phyloP scores from a whole-genome alignment of 2,888 invertebrate genomes.

The Eupithecia centaureata region DNA sequence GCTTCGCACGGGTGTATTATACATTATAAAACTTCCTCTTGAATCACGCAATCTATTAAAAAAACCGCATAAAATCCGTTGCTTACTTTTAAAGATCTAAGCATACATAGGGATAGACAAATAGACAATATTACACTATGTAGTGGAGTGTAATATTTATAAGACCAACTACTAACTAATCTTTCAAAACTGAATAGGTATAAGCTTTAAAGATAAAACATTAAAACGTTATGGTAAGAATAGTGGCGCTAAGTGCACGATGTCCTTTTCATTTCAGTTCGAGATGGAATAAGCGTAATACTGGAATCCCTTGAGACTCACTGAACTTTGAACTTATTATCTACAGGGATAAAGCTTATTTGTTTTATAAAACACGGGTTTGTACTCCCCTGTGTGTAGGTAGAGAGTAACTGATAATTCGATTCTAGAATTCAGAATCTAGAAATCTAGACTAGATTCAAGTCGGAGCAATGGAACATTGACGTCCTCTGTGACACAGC shows the following conservation, averaged over 20 bases:
- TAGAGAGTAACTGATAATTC: background rate
- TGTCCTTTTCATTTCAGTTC: background rate
- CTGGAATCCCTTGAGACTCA: background rate
- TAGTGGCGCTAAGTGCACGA: background rate
- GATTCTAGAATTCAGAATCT: background rate
- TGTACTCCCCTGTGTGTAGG: background rate
- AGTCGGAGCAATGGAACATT: background rate
- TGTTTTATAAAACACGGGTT: background rate
- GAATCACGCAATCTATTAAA: too few species aligned
- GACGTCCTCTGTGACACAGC: too few species aligned
- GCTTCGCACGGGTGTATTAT: too few species aligned
- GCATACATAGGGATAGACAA: too few species aligned
- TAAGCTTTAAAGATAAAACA: background rate
- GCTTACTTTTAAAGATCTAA: too few species aligned
- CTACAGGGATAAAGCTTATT: background rate
- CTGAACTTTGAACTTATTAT: background rate
- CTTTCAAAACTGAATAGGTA: background rate
- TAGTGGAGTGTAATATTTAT: too few species aligned
- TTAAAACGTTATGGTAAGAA: background rate
- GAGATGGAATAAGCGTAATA: background rate
- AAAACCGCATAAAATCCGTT: too few species aligned
- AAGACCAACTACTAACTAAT: too few species aligned
- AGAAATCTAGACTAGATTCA: background rate
- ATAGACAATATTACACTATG: too few species aligned
- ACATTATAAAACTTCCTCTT: too few species aligned